Evolutionary conservation across 2,113 vertebrate genomes (phyloP).

Genomic region (Parus major): DNA sequence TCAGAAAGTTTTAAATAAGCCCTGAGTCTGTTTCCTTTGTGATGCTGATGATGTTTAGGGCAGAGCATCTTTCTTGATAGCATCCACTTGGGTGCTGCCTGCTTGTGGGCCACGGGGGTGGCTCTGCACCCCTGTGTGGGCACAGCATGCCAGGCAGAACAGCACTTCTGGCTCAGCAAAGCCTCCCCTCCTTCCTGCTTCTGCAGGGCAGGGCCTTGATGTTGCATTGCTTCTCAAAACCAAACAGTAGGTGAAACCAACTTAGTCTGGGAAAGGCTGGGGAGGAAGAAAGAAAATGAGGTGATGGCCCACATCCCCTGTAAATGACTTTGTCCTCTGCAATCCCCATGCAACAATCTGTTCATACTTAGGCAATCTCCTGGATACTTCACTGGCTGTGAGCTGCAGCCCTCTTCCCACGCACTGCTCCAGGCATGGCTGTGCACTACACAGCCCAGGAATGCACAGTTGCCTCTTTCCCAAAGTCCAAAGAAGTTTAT

Average conservation of each 20-base stretch:
- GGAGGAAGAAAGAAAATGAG: background rate
- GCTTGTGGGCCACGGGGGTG: accelerated
- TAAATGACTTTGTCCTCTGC: background rate
- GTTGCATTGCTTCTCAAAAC: background rate
- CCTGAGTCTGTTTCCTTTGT: background rate
- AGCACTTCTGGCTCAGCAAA: background rate
- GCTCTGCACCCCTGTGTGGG: background rate
- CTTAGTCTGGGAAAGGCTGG: background rate
- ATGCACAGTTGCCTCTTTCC: background rate
- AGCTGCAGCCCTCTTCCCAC: background rate
- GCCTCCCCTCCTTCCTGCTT: background rate
- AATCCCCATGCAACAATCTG: background rate
- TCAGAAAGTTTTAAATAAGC: background rate
- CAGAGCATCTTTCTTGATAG: background rate
- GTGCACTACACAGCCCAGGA: background rate
- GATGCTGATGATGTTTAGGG: background rate
- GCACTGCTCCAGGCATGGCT: background rate
- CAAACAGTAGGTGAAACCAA: background rate
- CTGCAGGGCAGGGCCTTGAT: background rate
- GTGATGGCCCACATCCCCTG: accelerated
- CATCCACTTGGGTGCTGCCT: background rate
- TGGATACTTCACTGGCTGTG: background rate
- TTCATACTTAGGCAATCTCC: accelerated
- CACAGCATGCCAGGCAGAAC: background rate
- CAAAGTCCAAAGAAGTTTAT: background rate